A percentile compares a stretch with the other conserved stretches of the same genome.
Conservation (phyloP, 1,140 invertebrate species). For the Drosophila auraria region DNA sequence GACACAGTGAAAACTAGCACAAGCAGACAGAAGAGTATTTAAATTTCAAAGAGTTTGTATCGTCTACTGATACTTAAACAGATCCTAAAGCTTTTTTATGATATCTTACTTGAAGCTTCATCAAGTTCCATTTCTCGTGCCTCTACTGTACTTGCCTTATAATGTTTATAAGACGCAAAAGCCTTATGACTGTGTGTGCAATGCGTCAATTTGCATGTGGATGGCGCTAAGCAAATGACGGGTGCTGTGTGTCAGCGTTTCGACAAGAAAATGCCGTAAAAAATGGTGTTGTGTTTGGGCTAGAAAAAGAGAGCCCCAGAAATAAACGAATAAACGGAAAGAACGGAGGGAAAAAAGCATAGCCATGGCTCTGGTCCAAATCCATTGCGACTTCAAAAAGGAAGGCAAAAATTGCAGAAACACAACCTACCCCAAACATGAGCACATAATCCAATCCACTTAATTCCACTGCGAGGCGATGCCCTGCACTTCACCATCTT, state of each 20-base stretch:
- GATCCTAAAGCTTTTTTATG: no score
- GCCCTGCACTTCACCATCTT: not conserved
- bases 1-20: not conserved
- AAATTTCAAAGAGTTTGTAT: not conserved
- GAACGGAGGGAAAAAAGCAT: slow-evolving; percentile 1
- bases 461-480: slow-evolving; percentile 17
- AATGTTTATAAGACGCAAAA: slow-evolving; percentile 11
- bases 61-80: no score
- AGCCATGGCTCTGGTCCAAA: not conserved
- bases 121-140: no score
- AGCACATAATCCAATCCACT: slow-evolving; percentile 48
- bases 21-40: no score
- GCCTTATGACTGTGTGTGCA: slow-evolving; percentile 4
- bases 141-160: not conserved
- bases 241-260: slow-evolving; percentile 56
- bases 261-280: slow-evolving; percentile 29
- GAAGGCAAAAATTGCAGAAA: slow-evolving; percentile 7
- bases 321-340: slow-evolving; percentile 3
- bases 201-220: not conserved
- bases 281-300: slow-evolving; percentile 17
- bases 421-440: slow-evolving; percentile 41
- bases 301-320: slow-evolving; percentile 11
- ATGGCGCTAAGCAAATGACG: slow-evolving; percentile 51
- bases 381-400: not conserved
- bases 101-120: no score